A percentile compares a stretch with the other conserved stretches of the same genome.
Conservation (phyloP, 2,113 vertebrate species). For the Chelonoidis abingdonii region DNA sequence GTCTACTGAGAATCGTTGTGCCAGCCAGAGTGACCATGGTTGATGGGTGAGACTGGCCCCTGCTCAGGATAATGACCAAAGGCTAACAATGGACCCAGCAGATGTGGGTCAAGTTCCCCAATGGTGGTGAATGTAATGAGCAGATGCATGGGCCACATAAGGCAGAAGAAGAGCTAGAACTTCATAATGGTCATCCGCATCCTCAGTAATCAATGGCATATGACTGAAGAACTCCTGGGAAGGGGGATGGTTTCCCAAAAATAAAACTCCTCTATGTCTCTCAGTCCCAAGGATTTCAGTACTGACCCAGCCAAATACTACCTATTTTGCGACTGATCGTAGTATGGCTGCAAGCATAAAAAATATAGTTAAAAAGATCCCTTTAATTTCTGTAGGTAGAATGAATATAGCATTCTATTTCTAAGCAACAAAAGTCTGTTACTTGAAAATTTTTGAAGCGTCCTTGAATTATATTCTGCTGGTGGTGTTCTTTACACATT, state of each 20-base stretch:
- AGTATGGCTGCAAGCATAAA: neutral
- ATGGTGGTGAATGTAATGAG: neutral
- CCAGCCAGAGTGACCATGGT: too few species aligned
- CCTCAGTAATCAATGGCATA: neutral
- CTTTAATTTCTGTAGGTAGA: neutral
- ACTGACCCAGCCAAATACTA: neutral
- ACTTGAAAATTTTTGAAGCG: neutral
- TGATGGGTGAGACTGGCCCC: too few species aligned
- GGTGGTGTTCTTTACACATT: neutral
- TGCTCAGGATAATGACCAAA: too few species aligned
- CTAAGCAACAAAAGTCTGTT: neutral
- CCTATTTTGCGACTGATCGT: neutral
- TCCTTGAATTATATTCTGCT: neutral
- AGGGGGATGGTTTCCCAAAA: neutral
- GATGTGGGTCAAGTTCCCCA: too few species aligned
- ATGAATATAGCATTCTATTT: neutral
- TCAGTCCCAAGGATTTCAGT: neutral
- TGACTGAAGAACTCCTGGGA: neutral
- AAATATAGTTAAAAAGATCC: neutral
- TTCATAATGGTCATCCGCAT: neutral
- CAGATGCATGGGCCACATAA: neutral
- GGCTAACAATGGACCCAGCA: too few species aligned
- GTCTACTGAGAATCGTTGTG: too few species aligned
- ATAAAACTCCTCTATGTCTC: neutral
- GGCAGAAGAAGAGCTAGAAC: neutral